Evolutionary conservation across 2,888 invertebrate species (phyloP).

Genomic region (Omphaloscelis lunosa): DNA sequence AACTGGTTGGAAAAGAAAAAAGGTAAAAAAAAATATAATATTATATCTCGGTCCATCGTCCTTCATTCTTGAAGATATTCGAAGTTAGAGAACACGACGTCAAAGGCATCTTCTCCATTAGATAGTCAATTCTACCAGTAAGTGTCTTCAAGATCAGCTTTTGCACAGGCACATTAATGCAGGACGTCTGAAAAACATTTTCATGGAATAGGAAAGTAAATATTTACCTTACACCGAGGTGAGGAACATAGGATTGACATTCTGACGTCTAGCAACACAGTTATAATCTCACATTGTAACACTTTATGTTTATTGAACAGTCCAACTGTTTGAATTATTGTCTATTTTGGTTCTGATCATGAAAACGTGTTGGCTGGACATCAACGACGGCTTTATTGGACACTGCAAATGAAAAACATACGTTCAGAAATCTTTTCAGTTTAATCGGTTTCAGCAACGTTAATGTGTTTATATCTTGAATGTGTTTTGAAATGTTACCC

Average conservation of each 20-base stretch:
- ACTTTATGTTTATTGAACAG: conserved; percentile 37
- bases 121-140: neutral
- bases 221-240: conserved; percentile 27
- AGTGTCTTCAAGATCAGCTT: neutral
- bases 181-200: conserved; percentile 22
- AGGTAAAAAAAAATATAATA: neutral
- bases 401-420: conserved; percentile 9
- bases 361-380: conserved; percentile 39
- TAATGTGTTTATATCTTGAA: conserved; percentile 40
- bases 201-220: conserved; percentile 34
- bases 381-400: conserved; percentile 2
- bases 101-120: neutral
- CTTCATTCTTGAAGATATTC: neutral
- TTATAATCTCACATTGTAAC: conserved; percentile 36
- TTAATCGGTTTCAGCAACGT: conserved; percentile 25
- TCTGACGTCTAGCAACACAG: conserved; percentile 28
- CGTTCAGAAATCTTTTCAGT: conserved; percentile 10
- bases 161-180: conserved; percentile 2
- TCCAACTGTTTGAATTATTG: conserved; percentile 43
- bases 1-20: neutral
- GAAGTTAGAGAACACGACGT: neutral
- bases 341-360: conserved; percentile 49
- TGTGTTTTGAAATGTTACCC: conserved; percentile 32
- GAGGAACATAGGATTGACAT: conserved; percentile 39
- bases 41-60: too few species aligned